A percentile compares a stretch with the other conserved stretches of the same genome.
Evolutionary conservation across 2,113 vertebrate genomes (phyloP).

Genomic region (Pituophis catenifer): DNA sequence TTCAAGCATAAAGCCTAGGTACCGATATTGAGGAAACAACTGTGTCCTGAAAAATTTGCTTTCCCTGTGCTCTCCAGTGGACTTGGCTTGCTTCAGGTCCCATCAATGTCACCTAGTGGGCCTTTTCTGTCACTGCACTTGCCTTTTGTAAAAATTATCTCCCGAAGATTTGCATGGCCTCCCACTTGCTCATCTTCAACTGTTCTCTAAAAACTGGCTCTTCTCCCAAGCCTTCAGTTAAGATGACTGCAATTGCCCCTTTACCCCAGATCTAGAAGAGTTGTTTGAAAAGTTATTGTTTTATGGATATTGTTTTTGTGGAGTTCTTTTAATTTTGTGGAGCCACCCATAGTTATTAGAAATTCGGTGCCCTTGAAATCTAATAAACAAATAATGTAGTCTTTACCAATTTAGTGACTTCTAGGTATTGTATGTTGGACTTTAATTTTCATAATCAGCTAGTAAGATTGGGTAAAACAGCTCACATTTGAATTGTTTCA

Average conservation of each 20-base stretch:
- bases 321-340: background rate
- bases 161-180: background rate
- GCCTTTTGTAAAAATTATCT: background rate
- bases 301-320: background rate
- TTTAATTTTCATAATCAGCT: background rate
- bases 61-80: background rate
- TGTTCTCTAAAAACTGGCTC: background rate
- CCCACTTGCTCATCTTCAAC: background rate
- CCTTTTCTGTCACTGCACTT: background rate
- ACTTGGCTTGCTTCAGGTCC: background rate
- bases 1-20: background rate
- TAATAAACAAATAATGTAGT: background rate
- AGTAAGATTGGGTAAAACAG: background rate
- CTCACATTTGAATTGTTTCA: background rate
- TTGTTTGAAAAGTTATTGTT: background rate
- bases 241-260: background rate
- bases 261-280: background rate
- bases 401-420: background rate
- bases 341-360: background rate
- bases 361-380: background rate
- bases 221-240: background rate
- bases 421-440: background rate
- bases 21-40: background rate
- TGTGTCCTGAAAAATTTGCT: background rate
- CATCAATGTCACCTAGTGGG: background rate